These are phyloP conservation scores for Pterobdella sp. DNA, from an alignment of 2,888 invertebrate species.

Conservation along the genomic window DNA sequence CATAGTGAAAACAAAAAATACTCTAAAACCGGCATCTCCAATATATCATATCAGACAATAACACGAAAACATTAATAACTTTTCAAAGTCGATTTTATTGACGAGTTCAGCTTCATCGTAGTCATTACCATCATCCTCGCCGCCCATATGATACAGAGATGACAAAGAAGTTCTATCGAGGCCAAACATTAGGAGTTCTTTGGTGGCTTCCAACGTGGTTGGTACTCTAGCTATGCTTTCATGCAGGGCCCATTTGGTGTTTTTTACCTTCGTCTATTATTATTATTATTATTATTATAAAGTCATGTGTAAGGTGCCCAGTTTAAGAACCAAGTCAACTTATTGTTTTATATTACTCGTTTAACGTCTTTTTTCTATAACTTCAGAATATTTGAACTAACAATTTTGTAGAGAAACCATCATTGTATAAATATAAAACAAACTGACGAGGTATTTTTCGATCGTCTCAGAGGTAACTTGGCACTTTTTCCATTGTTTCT, in stretches of 20 bases:
- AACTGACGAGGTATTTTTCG: slow-evolving; percentile 62
- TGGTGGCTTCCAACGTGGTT: slow-evolving; percentile 64
- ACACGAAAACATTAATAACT: too few relatives aligned
- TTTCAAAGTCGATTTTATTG: slow-evolving; percentile 14
- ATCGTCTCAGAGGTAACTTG: slow-evolving; percentile 66
- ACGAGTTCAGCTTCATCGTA: not conserved
- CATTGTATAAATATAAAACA: not conserved
- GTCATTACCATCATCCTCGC: slow-evolving; percentile 11
- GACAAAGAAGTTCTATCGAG: slow-evolving; percentile 62
- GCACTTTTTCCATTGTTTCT: slow-evolving; percentile 69
- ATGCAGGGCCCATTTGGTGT: slow-evolving; percentile 70
- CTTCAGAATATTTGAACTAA: too few relatives aligned
- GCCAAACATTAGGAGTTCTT: slow-evolving; percentile 66
- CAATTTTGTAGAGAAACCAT: too few relatives aligned
- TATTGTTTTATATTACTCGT: too few relatives aligned
- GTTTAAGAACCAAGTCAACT: too few relatives aligned
- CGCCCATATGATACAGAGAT: slow-evolving; percentile 53
- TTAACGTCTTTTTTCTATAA: too few relatives aligned
- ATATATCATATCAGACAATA: too few relatives aligned
- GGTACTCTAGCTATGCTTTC: slow-evolving; percentile 70
- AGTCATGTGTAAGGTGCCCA: too few relatives aligned
- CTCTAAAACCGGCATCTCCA: too few relatives aligned
- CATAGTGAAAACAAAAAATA: too few relatives aligned
- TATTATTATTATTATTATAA: too few relatives aligned
- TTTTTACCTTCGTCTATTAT: slow-evolving; percentile 64